phyloP scores from a whole-genome alignment of 2,113 vertebrate genomes.

The Emydocephalus ijimae region DNA sequence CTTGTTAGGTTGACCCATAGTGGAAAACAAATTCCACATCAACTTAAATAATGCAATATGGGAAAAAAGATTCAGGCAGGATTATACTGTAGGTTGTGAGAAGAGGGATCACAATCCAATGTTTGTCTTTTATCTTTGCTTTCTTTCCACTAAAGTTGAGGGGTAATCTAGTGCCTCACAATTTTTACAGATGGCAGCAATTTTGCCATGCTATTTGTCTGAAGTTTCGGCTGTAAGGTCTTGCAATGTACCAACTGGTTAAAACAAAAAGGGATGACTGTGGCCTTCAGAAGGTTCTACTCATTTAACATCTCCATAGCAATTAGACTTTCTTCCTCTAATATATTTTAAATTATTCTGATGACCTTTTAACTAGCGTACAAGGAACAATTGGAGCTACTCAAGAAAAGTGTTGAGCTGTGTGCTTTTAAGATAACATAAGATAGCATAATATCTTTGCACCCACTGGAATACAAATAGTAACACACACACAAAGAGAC shows the following conservation, averaged over 20 bases:
- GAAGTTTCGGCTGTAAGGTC: background rate
- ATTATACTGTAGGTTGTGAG: background rate
- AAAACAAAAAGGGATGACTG: background rate
- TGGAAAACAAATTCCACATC: background rate
- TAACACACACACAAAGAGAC: background rate
- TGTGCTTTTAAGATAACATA: background rate
- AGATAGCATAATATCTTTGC: background rate
- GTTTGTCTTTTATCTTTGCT: background rate
- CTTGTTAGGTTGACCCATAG: background rate
- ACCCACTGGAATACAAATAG: background rate
- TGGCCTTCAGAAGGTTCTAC: background rate
- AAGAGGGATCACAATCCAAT: background rate
- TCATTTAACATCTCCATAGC: background rate
- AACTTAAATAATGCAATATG: background rate
- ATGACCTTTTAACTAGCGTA: background rate
- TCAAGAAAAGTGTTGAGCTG: background rate
- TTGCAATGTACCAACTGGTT: background rate
- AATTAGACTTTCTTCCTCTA: background rate
- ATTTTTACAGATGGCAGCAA: background rate
- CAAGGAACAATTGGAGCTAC: background rate
- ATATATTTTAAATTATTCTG: background rate
- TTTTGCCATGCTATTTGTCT: background rate
- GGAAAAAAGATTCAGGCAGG: background rate
- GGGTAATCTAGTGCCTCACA: background rate
- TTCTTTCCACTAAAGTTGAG: background rate